phyloP scores from a whole-genome alignment of 1,140 invertebrate genomes.

The Dolichoris vasculosae region DNA sequence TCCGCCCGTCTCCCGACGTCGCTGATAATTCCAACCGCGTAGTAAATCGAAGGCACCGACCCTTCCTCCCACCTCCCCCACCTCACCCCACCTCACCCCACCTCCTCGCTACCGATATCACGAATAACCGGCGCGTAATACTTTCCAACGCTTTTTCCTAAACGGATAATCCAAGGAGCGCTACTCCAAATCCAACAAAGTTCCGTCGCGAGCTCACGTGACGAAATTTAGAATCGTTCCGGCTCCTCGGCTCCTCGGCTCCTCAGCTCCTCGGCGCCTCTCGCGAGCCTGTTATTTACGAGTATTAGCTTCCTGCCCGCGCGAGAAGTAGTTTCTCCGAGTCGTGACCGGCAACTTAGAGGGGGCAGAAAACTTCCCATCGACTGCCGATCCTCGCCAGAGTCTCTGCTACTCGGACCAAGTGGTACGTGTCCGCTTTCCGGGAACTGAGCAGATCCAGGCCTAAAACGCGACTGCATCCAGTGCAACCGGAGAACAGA shows the following conservation, averaged over 20 bases:
- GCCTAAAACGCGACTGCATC: background rate
- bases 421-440: background rate
- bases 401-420: no score
- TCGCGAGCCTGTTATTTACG: background rate
- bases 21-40: no score
- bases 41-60: no score
- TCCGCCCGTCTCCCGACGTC: no score
- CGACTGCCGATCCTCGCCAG: background rate
- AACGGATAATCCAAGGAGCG: background rate
- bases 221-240: conserved; percentile 1
- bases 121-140: background rate
- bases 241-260: background rate
- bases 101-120: no score
- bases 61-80: no score
- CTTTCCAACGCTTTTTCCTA: background rate
- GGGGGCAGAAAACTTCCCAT: background rate
- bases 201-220: background rate
- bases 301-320: background rate
- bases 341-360: background rate
- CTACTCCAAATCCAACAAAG: background rate
- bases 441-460: background rate
- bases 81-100: no score
- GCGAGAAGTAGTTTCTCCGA: conserved; percentile 2
- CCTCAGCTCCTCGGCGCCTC: background rate
- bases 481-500: background rate